Percentiles rank a stretch among this genome's conserved stretches.
Conservation (phyloP, 2,113 vertebrate species). For the Reinhardtius hippoglossoides region DNA sequence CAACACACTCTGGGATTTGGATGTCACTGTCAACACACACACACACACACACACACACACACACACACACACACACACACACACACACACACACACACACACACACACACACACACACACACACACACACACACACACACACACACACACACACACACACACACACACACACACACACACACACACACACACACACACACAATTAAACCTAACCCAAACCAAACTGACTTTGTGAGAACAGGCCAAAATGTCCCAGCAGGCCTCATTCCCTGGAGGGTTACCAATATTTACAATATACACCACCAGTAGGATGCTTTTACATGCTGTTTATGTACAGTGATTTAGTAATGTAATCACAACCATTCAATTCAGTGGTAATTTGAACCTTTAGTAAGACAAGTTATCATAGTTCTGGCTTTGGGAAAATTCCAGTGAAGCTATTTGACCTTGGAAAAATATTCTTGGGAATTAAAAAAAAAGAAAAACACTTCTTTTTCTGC, state of each 20-base stretch:
- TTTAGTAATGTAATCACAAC: neutral
- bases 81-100: too few species aligned
- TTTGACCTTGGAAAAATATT: conserved; percentile 50
- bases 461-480: conserved; percentile 5
- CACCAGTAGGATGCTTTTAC: neutral
- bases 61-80: too few species aligned
- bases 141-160: neutral
- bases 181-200: neutral
- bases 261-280: neutral
- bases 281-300: neutral
- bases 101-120: too few species aligned
- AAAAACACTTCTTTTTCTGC: neutral
- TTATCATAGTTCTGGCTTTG: conserved; percentile 8
- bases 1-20: conserved; percentile 55
- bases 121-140: neutral
- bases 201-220: neutral
- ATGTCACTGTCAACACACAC: conserved; percentile 5
- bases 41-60: too few species aligned
- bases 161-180: too few species aligned
- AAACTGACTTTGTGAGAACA: too few species aligned
- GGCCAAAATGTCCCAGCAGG: neutral
- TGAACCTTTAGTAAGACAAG: conserved; percentile 34
- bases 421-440: conserved; percentile 52
- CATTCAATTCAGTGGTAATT: neutral
- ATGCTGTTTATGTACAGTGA: neutral